Percentiles rank a stretch among this genome's conserved stretches.
phyloP scores from a whole-genome alignment of 2,797 vertebrate species.

The Pangasius macronema region DNA sequence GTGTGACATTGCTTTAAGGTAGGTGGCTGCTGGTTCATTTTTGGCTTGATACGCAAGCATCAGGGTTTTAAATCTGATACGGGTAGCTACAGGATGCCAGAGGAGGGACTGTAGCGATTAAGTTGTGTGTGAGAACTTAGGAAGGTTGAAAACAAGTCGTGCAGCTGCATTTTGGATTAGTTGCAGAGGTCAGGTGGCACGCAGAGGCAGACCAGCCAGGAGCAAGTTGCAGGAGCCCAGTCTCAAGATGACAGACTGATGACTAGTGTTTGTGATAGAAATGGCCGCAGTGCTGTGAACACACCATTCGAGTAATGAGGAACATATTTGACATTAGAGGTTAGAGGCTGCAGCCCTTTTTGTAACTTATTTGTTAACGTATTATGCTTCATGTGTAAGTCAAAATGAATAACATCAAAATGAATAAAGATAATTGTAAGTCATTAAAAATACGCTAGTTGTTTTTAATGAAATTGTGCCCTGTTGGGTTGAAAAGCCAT shows the following conservation, averaged over 20 bases:
- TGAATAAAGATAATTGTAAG: neutral
- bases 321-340: neutral
- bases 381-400: neutral
- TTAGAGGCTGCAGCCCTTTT: neutral
- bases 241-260: neutral
- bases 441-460: neutral
- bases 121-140: neutral
- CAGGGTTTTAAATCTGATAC: neutral
- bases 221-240: neutral
- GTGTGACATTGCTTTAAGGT: neutral
- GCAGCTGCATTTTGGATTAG: neutral
- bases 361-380: neutral
- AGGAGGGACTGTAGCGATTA: neutral
- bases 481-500: slow-evolving; percentile 2
- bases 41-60: neutral
- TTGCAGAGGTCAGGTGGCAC: neutral
- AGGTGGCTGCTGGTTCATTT: neutral
- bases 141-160: neutral
- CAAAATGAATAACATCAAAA: neutral
- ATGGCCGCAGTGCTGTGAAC: neutral
- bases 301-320: neutral
- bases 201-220: neutral
- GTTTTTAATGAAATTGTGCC: neutral
- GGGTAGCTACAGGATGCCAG: neutral
- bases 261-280: neutral